These are phyloP conservation scores for Australoheros facetus DNA, from an alignment of 2,797 vertebrate genomes.

Conservation along the genomic window DNA sequence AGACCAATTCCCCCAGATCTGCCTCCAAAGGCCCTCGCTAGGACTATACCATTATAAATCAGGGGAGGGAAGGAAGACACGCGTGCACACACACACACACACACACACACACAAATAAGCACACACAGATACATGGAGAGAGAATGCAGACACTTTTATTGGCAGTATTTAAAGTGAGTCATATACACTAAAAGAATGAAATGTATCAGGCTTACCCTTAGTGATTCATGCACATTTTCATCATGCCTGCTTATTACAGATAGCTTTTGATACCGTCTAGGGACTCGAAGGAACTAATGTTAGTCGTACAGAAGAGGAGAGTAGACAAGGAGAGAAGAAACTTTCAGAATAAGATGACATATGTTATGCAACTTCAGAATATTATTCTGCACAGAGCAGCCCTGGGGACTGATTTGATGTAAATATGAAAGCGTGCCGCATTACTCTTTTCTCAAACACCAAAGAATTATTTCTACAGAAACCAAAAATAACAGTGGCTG, in stretches of 20 bases:
- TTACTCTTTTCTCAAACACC: constrained; percentile 3
- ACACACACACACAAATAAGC: not conserved
- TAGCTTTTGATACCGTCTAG: constrained; percentile 32
- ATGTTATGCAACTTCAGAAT: constrained; percentile 50
- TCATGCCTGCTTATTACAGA: constrained; percentile 51
- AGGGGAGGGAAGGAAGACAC: constrained; percentile 14
- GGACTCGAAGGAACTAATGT: constrained; percentile 30
- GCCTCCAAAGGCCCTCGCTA: constrained; percentile 62
- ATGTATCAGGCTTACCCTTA: constrained; percentile 45
- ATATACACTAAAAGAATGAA: constrained; percentile 55
- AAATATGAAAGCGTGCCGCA: constrained; percentile 48
- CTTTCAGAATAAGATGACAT: constrained; percentile 42
- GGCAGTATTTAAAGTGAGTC: constrained; percentile 59
- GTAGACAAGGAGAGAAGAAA: constrained; percentile 5
- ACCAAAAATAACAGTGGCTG: constrained; percentile 46
- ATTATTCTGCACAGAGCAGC: constrained; percentile 43
- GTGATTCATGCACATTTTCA: constrained; percentile 55
- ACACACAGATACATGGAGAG: constrained; percentile 12
- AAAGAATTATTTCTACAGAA: constrained; percentile 31
- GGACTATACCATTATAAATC: constrained; percentile 68
- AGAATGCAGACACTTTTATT: constrained; percentile 50
- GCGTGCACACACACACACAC: not conserved
- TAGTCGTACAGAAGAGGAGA: constrained; percentile 18
- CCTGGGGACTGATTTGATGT: constrained; percentile 57
- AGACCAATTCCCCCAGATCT: constrained; percentile 78